Evolutionary conservation across 2,113 vertebrate species (phyloP).

Genomic region (Leptodactylus fuscus): DNA sequence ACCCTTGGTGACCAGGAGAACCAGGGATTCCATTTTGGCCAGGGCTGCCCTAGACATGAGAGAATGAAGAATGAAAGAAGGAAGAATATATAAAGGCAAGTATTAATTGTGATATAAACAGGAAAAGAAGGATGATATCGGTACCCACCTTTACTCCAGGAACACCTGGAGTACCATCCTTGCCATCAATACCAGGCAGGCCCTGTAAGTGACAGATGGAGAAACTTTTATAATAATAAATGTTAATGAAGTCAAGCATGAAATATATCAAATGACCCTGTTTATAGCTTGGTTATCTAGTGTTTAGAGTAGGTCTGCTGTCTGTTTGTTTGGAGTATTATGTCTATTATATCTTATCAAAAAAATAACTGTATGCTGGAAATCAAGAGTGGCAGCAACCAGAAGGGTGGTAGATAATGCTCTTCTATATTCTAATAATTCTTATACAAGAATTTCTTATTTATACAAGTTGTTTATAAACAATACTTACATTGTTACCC

Average conservation of each 20-base stretch:
- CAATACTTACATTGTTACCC: slow-evolving; percentile 85
- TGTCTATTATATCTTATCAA: no score
- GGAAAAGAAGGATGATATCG: background rate
- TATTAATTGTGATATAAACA: background rate
- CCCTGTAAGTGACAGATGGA: slow-evolving; percentile 76
- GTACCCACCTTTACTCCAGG: slow-evolving; percentile 89
- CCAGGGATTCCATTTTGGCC: slow-evolving; percentile 86
- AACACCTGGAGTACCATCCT: slow-evolving; percentile 90
- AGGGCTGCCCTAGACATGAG: slow-evolving; percentile 76
- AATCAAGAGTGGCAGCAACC: background rate
- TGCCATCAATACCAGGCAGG: slow-evolving; percentile 95
- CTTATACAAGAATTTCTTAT: background rate
- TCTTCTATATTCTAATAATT: background rate
- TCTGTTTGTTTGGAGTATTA: background rate
- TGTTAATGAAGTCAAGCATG: background rate
- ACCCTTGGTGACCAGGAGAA: slow-evolving; percentile 84
- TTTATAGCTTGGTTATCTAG: background rate
- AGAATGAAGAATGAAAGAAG: slow-evolving; percentile 12
- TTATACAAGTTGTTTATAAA: background rate
- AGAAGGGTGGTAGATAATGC: background rate
- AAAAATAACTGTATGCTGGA: background rate
- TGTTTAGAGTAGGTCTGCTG: background rate
- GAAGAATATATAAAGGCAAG: background rate
- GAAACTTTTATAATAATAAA: background rate
- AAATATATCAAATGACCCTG: background rate